phyloP scores from a whole-genome alignment of 2,113 vertebrate genomes.

The Catharus minimus region DNA sequence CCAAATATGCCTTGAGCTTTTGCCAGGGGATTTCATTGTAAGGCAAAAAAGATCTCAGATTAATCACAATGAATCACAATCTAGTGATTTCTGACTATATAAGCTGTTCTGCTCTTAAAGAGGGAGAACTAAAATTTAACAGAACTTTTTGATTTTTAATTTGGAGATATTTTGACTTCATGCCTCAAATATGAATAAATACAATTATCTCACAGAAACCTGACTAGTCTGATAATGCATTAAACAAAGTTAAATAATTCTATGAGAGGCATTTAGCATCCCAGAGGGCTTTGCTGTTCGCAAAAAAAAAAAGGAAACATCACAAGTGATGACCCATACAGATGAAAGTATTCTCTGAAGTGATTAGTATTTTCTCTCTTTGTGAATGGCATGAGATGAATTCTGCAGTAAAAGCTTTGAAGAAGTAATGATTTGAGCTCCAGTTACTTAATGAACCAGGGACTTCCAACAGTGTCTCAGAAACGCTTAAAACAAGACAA shows the following conservation, averaged over 20 bases:
- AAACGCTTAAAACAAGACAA: constrained; percentile 25
- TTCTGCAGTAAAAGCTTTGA: constrained; percentile 38
- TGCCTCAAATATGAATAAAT: not conserved
- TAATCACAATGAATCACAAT: not conserved
- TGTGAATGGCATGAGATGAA: not conserved
- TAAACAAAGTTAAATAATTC: not conserved
- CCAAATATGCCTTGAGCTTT: not conserved
- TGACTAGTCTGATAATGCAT: not conserved
- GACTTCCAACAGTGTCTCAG: constrained; percentile 22
- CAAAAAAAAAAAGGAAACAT: not conserved
- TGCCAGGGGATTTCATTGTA: accelerated
- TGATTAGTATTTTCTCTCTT: constrained; percentile 12
- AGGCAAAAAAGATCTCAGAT: not conserved
- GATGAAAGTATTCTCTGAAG: not conserved
- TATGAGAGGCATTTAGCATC: not conserved
- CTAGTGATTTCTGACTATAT: not conserved
- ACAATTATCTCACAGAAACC: not conserved
- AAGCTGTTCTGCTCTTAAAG: not conserved
- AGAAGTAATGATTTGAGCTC: not conserved
- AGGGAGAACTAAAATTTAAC: not conserved
- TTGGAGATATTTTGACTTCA: not conserved
- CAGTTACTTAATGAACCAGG: constrained; percentile 39
- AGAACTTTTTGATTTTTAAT: not conserved
- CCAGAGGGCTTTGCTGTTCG: not conserved
- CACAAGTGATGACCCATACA: not conserved